A percentile compares a stretch with the other conserved stretches of the same genome.
These are phyloP conservation scores for Elegia similella DNA, from an alignment of 2,888 invertebrate genomes.

Conservation along the genomic window DNA sequence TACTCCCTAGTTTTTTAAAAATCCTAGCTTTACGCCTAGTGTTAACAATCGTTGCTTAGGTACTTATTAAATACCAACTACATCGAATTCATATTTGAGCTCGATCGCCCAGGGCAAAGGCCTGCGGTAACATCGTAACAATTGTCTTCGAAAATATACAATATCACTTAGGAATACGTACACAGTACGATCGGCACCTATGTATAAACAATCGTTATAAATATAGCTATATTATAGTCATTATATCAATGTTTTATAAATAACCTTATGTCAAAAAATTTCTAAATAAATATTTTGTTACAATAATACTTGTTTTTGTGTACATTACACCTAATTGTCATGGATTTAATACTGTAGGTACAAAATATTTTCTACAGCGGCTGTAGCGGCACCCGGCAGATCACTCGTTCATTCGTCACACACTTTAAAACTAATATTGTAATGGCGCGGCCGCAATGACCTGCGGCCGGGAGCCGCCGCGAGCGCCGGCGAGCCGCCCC, in stretches of 20 bases:
- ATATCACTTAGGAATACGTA: slow-evolving; percentile 32
- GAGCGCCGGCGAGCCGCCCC: neutral
- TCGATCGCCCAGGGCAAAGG: slow-evolving; percentile 14
- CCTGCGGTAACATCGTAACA: slow-evolving; percentile 14
- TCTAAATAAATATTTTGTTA: slow-evolving; percentile 50
- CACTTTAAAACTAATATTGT: slow-evolving; percentile 5
- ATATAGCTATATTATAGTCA: slow-evolving; percentile 30
- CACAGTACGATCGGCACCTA: slow-evolving; percentile 33
- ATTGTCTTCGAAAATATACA: slow-evolving; percentile 27
- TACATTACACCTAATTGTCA: slow-evolving; percentile 24
- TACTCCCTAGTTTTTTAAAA: slow-evolving; percentile 4
- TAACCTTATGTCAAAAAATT: slow-evolving; percentile 35
- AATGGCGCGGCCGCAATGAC: neutral
- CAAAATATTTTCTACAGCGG: slow-evolving; percentile 36
- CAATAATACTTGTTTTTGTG: slow-evolving; percentile 44
- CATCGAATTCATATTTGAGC: slow-evolving; percentile 20
- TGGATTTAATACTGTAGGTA: slow-evolving; percentile 51
- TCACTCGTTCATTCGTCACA: slow-evolving; percentile 13
- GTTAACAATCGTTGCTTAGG: slow-evolving; percentile 17
- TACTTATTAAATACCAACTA: slow-evolving; percentile 9
- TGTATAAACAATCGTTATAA: slow-evolving; percentile 17
- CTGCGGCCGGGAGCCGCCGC: slow-evolving; percentile 4
- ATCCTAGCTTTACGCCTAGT: slow-evolving; percentile 14
- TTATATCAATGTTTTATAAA: slow-evolving; percentile 34
- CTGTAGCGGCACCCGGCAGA: slow-evolving; percentile 10